A percentile compares a stretch with the other conserved stretches of the same genome.
phyloP scores from a whole-genome alignment of 2,797 vertebrate species.

The Falco columbarius region DNA sequence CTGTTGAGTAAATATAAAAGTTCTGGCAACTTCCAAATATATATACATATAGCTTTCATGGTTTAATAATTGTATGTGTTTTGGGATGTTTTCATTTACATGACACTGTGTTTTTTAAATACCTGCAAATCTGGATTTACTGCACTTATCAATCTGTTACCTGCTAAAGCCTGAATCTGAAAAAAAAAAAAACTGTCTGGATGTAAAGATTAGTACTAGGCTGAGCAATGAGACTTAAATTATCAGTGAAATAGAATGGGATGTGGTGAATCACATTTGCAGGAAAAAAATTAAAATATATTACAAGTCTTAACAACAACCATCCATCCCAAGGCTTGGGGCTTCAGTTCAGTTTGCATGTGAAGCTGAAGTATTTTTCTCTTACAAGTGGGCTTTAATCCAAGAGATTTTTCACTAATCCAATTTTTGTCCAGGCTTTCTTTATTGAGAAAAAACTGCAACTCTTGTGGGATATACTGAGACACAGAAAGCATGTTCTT shows the following conservation, averaged over 20 bases:
- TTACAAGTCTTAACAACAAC: not conserved
- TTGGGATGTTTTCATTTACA: constrained; percentile 16
- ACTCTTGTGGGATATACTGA: not conserved
- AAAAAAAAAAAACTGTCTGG: not conserved
- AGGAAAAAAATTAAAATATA: not conserved
- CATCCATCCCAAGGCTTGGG: not conserved
- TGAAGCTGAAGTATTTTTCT: not conserved
- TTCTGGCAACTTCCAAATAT: not conserved
- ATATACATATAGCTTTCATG: not conserved
- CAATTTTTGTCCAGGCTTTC: not conserved
- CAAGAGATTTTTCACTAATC: not conserved
- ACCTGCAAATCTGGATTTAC: not conserved
- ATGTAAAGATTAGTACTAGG: not conserved
- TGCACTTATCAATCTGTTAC: not conserved
- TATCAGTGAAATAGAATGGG: not conserved
- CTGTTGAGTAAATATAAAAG: not conserved
- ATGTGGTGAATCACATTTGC: not conserved
- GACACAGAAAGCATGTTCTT: not conserved
- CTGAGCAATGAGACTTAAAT: not conserved
- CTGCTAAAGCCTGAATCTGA: not conserved
- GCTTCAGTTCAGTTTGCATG: not conserved
- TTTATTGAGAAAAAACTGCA: not conserved
- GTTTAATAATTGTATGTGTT: not conserved
- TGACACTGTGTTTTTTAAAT: not conserved
- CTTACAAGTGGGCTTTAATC: not conserved